Conservation (phyloP, 37 sponge, comb jelly and placozoan species). For the Petrosia ficiformis region DNA sequence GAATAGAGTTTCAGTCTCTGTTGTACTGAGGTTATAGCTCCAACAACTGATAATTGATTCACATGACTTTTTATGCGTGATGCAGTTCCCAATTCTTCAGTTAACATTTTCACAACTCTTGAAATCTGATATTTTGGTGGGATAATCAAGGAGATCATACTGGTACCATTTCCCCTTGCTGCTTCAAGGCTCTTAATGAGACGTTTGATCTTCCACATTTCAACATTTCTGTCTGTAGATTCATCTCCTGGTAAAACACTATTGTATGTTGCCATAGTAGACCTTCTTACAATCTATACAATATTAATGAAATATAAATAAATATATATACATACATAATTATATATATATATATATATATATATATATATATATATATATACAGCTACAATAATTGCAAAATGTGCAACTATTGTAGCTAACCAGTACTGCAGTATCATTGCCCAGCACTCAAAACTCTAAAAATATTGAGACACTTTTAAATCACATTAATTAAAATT, state of each 20-base stretch:
- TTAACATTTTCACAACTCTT: constrained; percentile 93
- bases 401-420: too few relatives aligned
- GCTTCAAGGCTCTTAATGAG: constrained; percentile 98
- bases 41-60: constrained; percentile 94
- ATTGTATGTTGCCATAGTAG: neutral
- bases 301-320: too few relatives aligned
- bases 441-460: too few relatives aligned
- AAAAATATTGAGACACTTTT: too few relatives aligned
- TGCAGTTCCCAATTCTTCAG: constrained; percentile 98
- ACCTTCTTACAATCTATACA: too few relatives aligned
- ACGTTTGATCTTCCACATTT: constrained; percentile 99
- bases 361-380: too few relatives aligned
- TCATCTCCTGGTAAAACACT: constrained; percentile 28
- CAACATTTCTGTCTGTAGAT: constrained; percentile 92
- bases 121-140: constrained; percentile 99
- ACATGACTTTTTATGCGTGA: constrained; percentile 98
- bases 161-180: constrained; percentile 98
- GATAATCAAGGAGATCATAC: constrained; percentile 99
- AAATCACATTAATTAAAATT: too few relatives aligned
- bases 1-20: constrained; percentile 96
- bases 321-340: too few relatives aligned
- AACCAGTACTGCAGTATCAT: too few relatives aligned
- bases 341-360: too few relatives aligned
- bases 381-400: too few relatives aligned
- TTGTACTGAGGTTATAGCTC: constrained; percentile 99